These are phyloP conservation scores for Sterna hirundo DNA, from an alignment of 2,113 vertebrate genomes.

Conservation along the genomic window DNA sequence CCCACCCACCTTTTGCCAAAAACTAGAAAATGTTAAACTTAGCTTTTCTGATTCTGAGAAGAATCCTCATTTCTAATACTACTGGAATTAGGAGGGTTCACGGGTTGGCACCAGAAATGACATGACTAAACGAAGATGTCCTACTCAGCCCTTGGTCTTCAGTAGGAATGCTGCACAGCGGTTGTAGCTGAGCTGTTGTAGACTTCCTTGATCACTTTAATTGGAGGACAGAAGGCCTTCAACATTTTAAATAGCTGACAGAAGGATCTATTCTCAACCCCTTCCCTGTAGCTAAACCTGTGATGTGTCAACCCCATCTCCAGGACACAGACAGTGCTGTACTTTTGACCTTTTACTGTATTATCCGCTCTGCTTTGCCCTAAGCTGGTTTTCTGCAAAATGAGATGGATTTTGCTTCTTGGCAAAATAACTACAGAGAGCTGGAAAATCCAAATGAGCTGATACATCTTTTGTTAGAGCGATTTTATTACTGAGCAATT, in stretches of 20 bases:
- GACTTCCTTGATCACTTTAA: conserved; percentile 62
- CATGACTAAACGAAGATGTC: background rate
- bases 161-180: background rate
- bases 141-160: conserved; percentile 9
- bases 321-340: background rate
- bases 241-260: conserved; percentile 63
- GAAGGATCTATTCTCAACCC: conserved; percentile 41
- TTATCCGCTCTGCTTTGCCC: background rate
- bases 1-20: background rate
- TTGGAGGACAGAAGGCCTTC: conserved; percentile 60
- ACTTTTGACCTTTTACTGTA: conserved; percentile 28
- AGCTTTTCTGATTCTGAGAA: background rate
- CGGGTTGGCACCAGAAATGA: background rate
- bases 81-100: background rate
- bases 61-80: background rate
- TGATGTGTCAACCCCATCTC: conserved; percentile 9
- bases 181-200: background rate
- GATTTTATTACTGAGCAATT: background rate
- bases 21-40: background rate
- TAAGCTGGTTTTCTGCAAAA: conserved; percentile 48
- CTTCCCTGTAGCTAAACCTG: conserved; percentile 51
- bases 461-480: conserved; percentile 21
- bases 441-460: conserved; percentile 27
- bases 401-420: conserved; percentile 38
- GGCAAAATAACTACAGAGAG: conserved; percentile 2